Evolutionary conservation across 2,888 invertebrate genomes (phyloP), one percentile per base, ranked within the genome.

Genomic region (Brenthis daphne): DNA sequence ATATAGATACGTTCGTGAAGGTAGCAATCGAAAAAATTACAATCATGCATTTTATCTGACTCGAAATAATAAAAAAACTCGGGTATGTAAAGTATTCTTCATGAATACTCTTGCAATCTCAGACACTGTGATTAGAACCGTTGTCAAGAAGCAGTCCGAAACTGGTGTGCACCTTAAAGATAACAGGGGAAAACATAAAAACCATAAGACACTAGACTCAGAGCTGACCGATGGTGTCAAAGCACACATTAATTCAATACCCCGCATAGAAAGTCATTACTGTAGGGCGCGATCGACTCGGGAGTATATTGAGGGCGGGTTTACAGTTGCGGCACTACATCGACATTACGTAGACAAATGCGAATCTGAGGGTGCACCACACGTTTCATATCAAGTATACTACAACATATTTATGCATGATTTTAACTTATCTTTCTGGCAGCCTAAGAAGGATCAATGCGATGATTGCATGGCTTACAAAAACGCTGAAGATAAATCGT

Each of bases 231-330:
- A 33, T 33, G 33, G 33, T 33, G 33, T 33, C 33, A 33, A 33
- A 33, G 33, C 33, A 33, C 33, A 33, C 6, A 5, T 33, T 6
- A 33, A 33, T 33, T 33, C 6, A 33, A 33, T 33, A 33, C 33
- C 33, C 33, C 33, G 33, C 33, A 33, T 33, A 33, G 33, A 33
- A 33, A 33, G 33, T 33, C 33, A 33, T 33, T 33, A 33, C 33
- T 33, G 6, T 33, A 33, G 33, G 33, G 33, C 33, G 33, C 33
- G 33, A 33, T 33, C 6, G 33, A 33, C 33, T 33, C 33, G 33
- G 33, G 33, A 33, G 33, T 81, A 73, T 61, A 79, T 80, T 71
- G 79, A 79, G 57, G 80, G 77, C 8, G 74, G 77, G n/a, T 72
- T 74, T 67, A 69, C 75, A 29, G 60, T 80, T 33, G 73, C 76